These are phyloP conservation scores for Tychaedon coryphoeus DNA, from an alignment of 2,113 vertebrate species.

Conservation along the genomic window DNA sequence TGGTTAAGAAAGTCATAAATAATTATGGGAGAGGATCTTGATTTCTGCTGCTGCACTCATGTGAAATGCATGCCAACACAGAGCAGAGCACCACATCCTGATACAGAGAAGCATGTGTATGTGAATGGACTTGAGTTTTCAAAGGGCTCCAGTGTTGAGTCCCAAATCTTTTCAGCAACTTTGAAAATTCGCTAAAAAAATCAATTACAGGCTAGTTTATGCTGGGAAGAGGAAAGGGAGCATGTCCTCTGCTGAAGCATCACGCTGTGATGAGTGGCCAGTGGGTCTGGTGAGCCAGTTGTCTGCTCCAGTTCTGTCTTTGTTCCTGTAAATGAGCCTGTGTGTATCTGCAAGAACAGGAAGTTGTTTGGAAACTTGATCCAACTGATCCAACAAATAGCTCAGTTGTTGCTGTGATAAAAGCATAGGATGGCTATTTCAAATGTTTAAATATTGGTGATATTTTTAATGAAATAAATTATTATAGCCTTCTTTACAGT, in stretches of 20 bases:
- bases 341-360: background rate
- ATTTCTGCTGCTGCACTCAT: background rate
- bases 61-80: background rate
- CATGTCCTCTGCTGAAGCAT: constrained; percentile 4
- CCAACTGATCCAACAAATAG: constrained; percentile 27
- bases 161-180: background rate
- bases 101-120: background rate
- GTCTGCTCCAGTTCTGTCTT: background rate
- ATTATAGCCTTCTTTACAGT: background rate
- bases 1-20: background rate
- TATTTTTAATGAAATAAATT: background rate
- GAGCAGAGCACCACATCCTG: background rate
- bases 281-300: constrained; percentile 6
- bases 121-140: background rate
- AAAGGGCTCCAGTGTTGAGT: background rate
- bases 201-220: background rate
- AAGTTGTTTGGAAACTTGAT: constrained; percentile 27
- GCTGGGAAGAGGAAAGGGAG: background rate
- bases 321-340: constrained; percentile 36
- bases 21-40: background rate
- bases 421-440: background rate
- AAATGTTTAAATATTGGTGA: background rate
- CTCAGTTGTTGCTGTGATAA: background rate
- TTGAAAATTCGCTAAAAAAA: constrained; percentile 1
- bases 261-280: background rate